Evolutionary conservation across 2,888 invertebrate species (phyloP).

Genomic region (Euzophera pinguis): DNA sequence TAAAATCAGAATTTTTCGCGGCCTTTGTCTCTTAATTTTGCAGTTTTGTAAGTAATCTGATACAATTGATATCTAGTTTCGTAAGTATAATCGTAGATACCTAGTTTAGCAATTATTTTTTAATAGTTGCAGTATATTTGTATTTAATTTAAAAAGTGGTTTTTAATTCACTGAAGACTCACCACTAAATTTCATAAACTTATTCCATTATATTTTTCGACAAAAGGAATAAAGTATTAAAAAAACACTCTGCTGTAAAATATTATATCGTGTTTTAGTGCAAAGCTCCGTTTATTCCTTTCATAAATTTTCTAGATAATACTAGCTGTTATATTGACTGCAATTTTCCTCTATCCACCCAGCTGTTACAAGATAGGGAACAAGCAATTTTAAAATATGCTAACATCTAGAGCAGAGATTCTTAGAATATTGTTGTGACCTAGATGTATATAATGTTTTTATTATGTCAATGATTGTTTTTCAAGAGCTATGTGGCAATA

Average conservation of each 20-base stretch:
- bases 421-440: slow-evolving; percentile 5
- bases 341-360: slow-evolving; percentile 7
- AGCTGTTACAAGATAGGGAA: slow-evolving; percentile 1
- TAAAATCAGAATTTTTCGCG: too few relatives aligned
- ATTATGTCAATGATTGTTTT: neutral
- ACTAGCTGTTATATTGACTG: slow-evolving; percentile 1
- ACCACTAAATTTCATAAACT: neutral
- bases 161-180: too few relatives aligned
- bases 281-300: neutral
- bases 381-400: slow-evolving; percentile 6
- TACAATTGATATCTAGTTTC: too few relatives aligned
- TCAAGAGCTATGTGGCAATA: too few relatives aligned
- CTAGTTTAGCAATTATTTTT: too few relatives aligned
- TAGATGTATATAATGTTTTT: neutral
- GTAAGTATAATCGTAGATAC: too few relatives aligned
- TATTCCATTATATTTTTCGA: neutral
- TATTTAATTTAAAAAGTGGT: too few relatives aligned
- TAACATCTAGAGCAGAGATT: slow-evolving; percentile 2
- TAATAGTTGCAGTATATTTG: too few relatives aligned
- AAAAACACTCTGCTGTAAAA: neutral
- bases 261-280: neutral
- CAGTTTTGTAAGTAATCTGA: too few relatives aligned
- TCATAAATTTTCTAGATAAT: slow-evolving; percentile 9
- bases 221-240: slow-evolving; percentile 2
- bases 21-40: too few relatives aligned